These are phyloP conservation scores for Melanargia galathea DNA, from an alignment of 2,888 invertebrate species.

Conservation along the genomic window DNA sequence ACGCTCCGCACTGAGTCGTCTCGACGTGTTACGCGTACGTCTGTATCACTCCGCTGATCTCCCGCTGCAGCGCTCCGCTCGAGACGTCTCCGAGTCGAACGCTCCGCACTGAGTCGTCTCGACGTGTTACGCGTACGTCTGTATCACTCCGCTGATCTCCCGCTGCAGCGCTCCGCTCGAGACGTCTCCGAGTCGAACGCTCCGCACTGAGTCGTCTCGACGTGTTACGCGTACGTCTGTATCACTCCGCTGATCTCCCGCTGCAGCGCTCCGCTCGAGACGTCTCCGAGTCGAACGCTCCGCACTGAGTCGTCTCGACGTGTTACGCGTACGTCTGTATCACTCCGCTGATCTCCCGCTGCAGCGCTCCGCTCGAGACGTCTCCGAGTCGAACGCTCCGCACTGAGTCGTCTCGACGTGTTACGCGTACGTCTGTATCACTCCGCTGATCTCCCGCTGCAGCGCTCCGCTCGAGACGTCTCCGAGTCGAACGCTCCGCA, in stretches of 20 bases:
- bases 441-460: neutral
- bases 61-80: neutral
- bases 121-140: neutral
- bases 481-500: neutral
- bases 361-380: neutral
- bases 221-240: neutral
- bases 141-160: neutral
- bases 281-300: neutral
- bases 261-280: neutral
- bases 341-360: neutral
- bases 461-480: neutral
- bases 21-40: neutral
- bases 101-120: neutral
- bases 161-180: neutral
- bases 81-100: neutral
- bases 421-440: neutral
- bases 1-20: neutral
- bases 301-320: neutral
- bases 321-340: neutral
- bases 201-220: neutral
- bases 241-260: neutral
- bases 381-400: neutral
- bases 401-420: neutral
- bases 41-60: neutral
- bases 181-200: neutral